Base-by-base conservation (phyloP, 2,113 vertebrate species). In the Ciconia maguari region DNA sequence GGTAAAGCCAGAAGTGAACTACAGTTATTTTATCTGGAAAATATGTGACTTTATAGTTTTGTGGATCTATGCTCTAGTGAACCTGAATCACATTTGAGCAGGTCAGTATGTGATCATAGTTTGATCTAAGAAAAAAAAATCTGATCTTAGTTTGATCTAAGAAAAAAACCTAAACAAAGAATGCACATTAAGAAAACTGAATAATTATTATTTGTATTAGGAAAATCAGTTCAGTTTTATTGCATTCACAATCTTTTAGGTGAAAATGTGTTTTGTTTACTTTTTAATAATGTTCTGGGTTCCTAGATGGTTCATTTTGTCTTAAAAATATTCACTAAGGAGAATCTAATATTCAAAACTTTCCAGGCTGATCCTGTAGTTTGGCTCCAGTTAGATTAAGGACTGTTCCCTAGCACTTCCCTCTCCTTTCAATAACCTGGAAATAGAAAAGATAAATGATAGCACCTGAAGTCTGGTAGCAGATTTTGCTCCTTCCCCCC, bases 11-110 rank as follows among this genome's bases (percentile, higher is more conserved):
- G 72, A 79, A 94, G 25, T 54, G 8, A 84, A 57, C 36, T 80
- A 49, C 26, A 91, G 24, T 70, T 79, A 76, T 79, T 95, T 89
- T 93, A 90, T 92, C 87, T 91, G 75, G 58, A 83, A 97, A 94
- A 87, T 93, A 94, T 76, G 36, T 83, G 58, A 80, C 70, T 83
- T 83, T 44, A 78, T 87, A 69, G 26, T 80, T 91, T 79, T 94
- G 85, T 83, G 83, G 71, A 74, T 92, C 78, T 93, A 90, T 94
- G 87, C 87, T 93, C 90, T 88, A 77, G 9, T 96, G 94, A 97
- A 90, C 81, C 62, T 80, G 77, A 91, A 38, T 95, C 18, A 54
- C 41, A 74, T 83, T 38, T 93, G 46, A 21, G 41, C 58, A 90
- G 52, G 36, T 92, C 58, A 76, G 13, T 92, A 30, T 83, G 55